Evolutionary conservation across 2,888 invertebrate genomes (phyloP).

Genomic region (Drosophila macrospina): DNA sequence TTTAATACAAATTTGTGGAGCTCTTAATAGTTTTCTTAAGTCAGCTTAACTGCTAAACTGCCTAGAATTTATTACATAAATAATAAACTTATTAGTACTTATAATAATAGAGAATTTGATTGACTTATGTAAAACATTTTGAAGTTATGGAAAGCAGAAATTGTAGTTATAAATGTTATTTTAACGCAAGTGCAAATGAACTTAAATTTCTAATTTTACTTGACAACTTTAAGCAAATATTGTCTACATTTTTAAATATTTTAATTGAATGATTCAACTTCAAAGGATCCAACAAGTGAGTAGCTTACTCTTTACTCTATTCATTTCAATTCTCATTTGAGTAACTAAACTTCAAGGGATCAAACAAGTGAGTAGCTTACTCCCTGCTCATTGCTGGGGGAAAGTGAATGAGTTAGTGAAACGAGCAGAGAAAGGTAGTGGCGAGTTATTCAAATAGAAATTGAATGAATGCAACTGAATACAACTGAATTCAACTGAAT

Average conservation of each 20-base stretch:
- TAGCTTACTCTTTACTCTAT: not conserved
- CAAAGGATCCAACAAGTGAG: not conserved
- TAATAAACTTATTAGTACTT: too few relatives aligned
- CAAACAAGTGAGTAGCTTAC: not conserved
- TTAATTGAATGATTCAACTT: not conserved
- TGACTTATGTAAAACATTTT: too few relatives aligned
- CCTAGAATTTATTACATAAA: too few relatives aligned
- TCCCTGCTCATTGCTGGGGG: not conserved
- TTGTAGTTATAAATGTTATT: not conserved
- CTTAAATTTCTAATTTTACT: not conserved
- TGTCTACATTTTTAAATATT: too few relatives aligned
- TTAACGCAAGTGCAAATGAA: too few relatives aligned
- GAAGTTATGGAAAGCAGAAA: too few relatives aligned
- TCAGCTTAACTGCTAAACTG: too few relatives aligned
- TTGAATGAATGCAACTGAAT: slow-evolving; percentile 3
- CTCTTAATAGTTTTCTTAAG: too few relatives aligned
- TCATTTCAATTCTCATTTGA: too few relatives aligned
- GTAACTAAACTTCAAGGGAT: not conserved
- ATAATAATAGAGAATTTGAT: too few relatives aligned
- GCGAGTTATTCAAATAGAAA: not conserved
- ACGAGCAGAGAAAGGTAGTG: slow-evolving; percentile 6
- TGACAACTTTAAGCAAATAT: not conserved
- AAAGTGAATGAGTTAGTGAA: not conserved
- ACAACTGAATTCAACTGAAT: slow-evolving; percentile 4
- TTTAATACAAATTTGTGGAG: too few relatives aligned